phyloP scores from a whole-genome alignment of 2,888 invertebrate genomes.

The Rhagium mordax region DNA sequence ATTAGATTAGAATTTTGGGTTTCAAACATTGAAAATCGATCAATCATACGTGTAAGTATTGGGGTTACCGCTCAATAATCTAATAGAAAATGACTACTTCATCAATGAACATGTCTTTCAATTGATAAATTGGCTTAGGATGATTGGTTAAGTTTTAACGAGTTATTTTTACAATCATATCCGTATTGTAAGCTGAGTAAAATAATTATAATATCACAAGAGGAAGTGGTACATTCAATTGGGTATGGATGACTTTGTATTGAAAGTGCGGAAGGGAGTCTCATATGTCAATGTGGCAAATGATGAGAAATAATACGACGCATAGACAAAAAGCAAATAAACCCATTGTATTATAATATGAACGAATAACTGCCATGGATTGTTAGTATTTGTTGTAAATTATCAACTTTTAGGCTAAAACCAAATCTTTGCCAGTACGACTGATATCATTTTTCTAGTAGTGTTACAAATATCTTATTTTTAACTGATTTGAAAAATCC shows the following conservation, averaged over 20 bases:
- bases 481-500: too few relatives aligned
- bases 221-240: slow-evolving; percentile 4
- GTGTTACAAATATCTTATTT: too few relatives aligned
- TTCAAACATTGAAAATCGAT: slow-evolving; percentile 63
- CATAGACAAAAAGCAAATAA: too few relatives aligned
- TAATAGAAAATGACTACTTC: slow-evolving; percentile 63
- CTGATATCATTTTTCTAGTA: too few relatives aligned
- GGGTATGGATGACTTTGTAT: slow-evolving; percentile 11
- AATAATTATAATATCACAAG: slow-evolving; percentile 14
- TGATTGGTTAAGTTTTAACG: slow-evolving; percentile 65
- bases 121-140: slow-evolving; percentile 64
- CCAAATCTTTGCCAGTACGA: too few relatives aligned
- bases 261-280: neutral
- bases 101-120: slow-evolving; percentile 59
- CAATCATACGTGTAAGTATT: slow-evolving; percentile 62
- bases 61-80: slow-evolving; percentile 57
- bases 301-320: neutral
- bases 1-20: slow-evolving; percentile 52
- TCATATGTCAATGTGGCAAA: neutral
- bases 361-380: too few relatives aligned
- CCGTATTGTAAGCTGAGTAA: slow-evolving; percentile 19
- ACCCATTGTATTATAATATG: too few relatives aligned
- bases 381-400: too few relatives aligned
- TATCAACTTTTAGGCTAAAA: too few relatives aligned
- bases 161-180: slow-evolving; percentile 50